Percentiles rank a stretch among this genome's conserved stretches.
Evolutionary conservation across 2,113 vertebrate species (phyloP).

Genomic region (Anser cygnoides): DNA sequence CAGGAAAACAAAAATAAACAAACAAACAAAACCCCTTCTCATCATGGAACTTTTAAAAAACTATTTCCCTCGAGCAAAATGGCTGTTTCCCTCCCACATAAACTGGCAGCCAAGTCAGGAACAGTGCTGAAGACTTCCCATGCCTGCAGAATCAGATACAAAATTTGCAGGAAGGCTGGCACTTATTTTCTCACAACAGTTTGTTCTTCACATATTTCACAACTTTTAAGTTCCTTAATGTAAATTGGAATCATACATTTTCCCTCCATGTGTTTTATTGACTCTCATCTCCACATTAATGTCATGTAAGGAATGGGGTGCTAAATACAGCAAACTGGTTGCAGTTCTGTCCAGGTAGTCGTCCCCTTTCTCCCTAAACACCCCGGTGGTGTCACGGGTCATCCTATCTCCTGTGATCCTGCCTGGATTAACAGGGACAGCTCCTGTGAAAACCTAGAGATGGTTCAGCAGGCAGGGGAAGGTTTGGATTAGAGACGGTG

Average conservation of each 20-base stretch:
- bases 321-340: constrained; percentile 36
- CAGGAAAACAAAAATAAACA: constrained; percentile 54
- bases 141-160: constrained; percentile 63
- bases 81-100: constrained; percentile 73
- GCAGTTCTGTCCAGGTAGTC: background rate
- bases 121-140: constrained; percentile 68
- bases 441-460: background rate
- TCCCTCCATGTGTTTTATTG: constrained; percentile 71
- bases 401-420: background rate
- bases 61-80: constrained; percentile 67
- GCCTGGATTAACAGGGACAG: background rate
- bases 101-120: constrained; percentile 74
- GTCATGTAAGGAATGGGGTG: background rate
- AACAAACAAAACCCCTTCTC: constrained; percentile 64
- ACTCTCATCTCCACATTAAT: constrained; percentile 64
- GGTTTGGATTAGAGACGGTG: background rate
- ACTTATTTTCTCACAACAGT: constrained; percentile 75
- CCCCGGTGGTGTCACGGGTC: background rate
- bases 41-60: constrained; percentile 66
- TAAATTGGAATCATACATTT: constrained; percentile 70
- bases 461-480: background rate
- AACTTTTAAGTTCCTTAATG: constrained; percentile 73
- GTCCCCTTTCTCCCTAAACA: background rate
- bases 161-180: constrained; percentile 74
- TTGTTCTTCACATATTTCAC: constrained; percentile 75